A percentile compares a stretch with the other conserved stretches of the same genome.
Conservation (phyloP, 2,113 vertebrate species). For the human region GRCh38 chr17:73460001-73460500, state of each 20-base stretch:
- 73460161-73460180: background rate
- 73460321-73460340: background rate
- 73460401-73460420: background rate
- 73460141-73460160: background rate
- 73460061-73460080: background rate
- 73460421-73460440: background rate
- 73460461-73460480: accelerated
- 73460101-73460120: background rate
- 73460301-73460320: too few relatives aligned
- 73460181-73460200: background rate
- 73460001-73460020: background rate
- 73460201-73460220: background rate
- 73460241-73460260: background rate
- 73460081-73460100: background rate
- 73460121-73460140: background rate
- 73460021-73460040: background rate
- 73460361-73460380: background rate
- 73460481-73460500: background rate
- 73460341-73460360: background rate
- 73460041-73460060: background rate
- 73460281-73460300: background rate
- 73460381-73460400: background rate
- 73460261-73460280: background rate
- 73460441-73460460: background rate
- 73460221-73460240: background rate